Percentiles rank a stretch among this genome's conserved stretches.
Evolutionary conservation across 92 coral and sea anemone genomes (phyloP).

Genomic region (Zoanthus sociatus): DNA sequence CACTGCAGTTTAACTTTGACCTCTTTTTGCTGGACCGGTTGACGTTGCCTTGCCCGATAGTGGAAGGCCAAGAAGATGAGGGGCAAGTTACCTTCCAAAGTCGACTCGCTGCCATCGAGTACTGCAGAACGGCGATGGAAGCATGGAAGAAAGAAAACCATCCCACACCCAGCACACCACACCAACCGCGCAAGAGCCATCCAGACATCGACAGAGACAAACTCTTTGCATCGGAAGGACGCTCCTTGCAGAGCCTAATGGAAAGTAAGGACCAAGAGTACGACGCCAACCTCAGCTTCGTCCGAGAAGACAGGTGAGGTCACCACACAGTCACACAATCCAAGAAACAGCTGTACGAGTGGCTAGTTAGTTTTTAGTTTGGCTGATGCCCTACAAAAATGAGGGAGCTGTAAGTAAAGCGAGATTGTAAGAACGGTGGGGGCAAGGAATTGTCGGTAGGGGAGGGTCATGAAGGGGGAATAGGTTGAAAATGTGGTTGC

Average conservation of each 20-base stretch:
- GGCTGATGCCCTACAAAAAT: too few relatives aligned
- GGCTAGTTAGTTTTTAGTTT: too few relatives aligned
- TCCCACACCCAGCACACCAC: background rate
- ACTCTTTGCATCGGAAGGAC: background rate
- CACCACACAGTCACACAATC: too few relatives aligned
- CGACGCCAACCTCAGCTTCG: background rate
- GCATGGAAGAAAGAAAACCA: background rate
- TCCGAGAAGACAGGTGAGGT: conserved; percentile 4
- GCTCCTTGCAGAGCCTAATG: background rate
- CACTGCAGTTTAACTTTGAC: background rate
- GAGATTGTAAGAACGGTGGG: too few relatives aligned
- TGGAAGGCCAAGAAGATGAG: background rate
- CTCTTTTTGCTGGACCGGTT: background rate
- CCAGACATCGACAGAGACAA: background rate
- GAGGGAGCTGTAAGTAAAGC: too few relatives aligned
- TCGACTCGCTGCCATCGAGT: background rate
- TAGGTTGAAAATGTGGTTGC: too few relatives aligned
- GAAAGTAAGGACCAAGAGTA: background rate
- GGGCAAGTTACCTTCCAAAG: background rate
- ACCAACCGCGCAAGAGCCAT: too few relatives aligned
- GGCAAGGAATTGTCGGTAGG: too few relatives aligned
- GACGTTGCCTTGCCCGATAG: background rate
- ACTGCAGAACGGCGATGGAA: background rate
- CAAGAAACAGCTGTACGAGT: too few relatives aligned
- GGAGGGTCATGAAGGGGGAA: too few relatives aligned